Conservation (phyloP, 35 echinoderm and acorn worm genomes). For the Stichopus chloronotus region DNA sequence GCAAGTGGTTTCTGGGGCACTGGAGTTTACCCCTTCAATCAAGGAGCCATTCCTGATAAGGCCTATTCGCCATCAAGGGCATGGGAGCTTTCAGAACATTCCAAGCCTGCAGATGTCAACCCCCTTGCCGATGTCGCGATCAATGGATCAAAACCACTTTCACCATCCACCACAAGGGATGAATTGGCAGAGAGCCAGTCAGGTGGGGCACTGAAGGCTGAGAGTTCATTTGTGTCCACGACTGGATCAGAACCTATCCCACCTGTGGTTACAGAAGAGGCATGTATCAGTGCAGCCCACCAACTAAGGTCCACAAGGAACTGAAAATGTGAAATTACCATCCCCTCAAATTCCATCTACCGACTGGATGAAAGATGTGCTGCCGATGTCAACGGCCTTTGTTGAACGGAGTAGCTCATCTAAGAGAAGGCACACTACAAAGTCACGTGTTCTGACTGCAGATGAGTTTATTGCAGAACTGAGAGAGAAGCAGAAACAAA, state of each 20-base stretch:
- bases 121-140: background rate
- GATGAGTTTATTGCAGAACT: conserved; percentile 36
- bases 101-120: background rate
- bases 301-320: background rate
- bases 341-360: background rate
- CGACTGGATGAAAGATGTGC: background rate
- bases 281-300: background rate
- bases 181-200: background rate
- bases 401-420: too few relatives aligned
- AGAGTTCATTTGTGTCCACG: background rate
- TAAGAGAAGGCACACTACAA: background rate
- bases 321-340: background rate
- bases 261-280: conserved; percentile 4
- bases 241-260: background rate
- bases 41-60: conserved; percentile 26
- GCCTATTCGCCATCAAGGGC: conserved; percentile 40
- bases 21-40: conserved; percentile 60
- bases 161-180: background rate
- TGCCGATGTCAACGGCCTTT: too few relatives aligned
- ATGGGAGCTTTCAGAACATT: conserved; percentile 22
- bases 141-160: background rate
- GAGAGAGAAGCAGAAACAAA: background rate
- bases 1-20: conserved; percentile 39
- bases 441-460: conserved; percentile 24
- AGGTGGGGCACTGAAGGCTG: background rate